phyloP scores from a whole-genome alignment of 2,797 vertebrate genomes.

The Odontamblyopus rebecca region DNA sequence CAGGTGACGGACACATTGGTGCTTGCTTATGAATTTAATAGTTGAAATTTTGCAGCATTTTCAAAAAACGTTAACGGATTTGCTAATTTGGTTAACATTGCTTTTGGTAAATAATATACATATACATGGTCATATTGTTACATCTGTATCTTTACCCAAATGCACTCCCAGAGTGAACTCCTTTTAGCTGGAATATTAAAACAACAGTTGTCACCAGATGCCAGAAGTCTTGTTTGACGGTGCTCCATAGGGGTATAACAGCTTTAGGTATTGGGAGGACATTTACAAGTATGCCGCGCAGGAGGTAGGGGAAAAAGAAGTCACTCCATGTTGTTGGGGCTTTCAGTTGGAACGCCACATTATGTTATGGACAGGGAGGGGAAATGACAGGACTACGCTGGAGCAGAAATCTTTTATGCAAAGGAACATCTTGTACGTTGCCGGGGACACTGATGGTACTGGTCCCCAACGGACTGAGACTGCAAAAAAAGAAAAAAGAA shows the following conservation, averaged over 20 bases:
- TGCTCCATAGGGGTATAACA: conserved; percentile 41
- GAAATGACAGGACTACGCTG: conserved; percentile 53
- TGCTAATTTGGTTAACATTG: too few relatives aligned
- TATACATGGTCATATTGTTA: neutral
- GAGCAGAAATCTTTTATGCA: conserved; percentile 53
- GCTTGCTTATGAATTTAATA: neutral
- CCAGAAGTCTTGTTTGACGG: conserved; percentile 30
- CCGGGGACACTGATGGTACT: conserved; percentile 43
- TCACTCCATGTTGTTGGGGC: conserved; percentile 17
- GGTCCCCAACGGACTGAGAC: conserved; percentile 34
- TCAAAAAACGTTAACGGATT: too few relatives aligned
- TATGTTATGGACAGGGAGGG: conserved; percentile 40
- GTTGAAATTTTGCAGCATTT: neutral
- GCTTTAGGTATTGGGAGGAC: conserved; percentile 56
- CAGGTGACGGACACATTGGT: neutral
- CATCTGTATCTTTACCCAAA: conserved; percentile 4
- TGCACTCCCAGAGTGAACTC: conserved; percentile 15
- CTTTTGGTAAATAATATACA: neutral
- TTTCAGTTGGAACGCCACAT: conserved; percentile 38
- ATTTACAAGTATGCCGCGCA: conserved; percentile 46
- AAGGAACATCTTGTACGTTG: conserved; percentile 54
- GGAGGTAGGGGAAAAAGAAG: conserved; percentile 42
- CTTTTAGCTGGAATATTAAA: conserved; percentile 47
- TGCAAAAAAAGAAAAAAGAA: conserved; percentile 25
- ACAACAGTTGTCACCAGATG: conserved; percentile 48